Conservation (phyloP, 1,140 invertebrate species). For the Drosophila nikananu region DNA sequence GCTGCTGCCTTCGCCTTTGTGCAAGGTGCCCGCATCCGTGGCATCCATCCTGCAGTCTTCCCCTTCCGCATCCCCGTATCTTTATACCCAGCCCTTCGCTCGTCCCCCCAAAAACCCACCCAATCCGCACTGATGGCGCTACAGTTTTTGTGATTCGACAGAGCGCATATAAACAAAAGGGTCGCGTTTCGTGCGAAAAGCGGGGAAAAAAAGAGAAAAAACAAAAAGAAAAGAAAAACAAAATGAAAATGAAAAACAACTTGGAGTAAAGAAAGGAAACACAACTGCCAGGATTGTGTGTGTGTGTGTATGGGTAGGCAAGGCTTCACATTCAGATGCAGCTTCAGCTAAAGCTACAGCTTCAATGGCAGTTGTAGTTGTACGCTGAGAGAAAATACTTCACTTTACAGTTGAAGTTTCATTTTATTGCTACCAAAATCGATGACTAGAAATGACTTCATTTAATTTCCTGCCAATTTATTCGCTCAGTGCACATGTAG, state of each 20-base stretch:
- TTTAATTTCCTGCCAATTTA: background rate
- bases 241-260: constrained; percentile 57
- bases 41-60: constrained; percentile 19
- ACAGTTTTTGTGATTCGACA: constrained; percentile 76
- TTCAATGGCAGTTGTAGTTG: constrained; percentile 16
- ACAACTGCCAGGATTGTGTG: constrained; percentile 38
- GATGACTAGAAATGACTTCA: no score
- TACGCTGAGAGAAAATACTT: constrained; percentile 5
- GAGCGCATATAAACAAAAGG: constrained; percentile 81
- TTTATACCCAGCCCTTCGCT: background rate
- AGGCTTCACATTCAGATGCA: constrained; percentile 38
- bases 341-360: constrained; percentile 23
- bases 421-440: background rate
- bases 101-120: constrained; percentile 5
- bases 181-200: constrained; percentile 64
- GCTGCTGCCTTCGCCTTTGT: constrained; percentile 57
- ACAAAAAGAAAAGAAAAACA: constrained; percentile 46
- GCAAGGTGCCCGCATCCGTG: constrained; percentile 53
- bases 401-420: background rate
- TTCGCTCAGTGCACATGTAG: constrained; percentile 14
- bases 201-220: constrained; percentile 46
- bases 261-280: constrained; percentile 34
- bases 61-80: background rate
- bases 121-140: constrained; percentile 51
- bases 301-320: constrained; percentile 3